A percentile compares a stretch with the other conserved stretches of the same genome.
phyloP scores from a whole-genome alignment of 2,888 invertebrate species.

The Hypercompe scribonia region DNA sequence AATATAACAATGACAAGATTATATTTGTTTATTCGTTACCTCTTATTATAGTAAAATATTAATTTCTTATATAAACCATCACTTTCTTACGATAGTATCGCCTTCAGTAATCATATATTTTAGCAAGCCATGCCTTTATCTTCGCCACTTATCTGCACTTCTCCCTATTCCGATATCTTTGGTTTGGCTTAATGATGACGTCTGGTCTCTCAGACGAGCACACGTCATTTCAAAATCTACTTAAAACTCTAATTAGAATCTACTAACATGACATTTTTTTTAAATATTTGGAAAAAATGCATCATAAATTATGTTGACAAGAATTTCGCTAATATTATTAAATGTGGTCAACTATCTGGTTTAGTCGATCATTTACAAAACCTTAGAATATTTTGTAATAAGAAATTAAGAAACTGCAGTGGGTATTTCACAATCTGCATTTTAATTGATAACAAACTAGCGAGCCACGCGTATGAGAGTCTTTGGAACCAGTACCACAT shows the following conservation, averaged over 20 bases:
- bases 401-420: too few relatives aligned
- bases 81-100: neutral
- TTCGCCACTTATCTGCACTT: neutral
- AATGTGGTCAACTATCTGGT: neutral
- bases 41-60: conserved; percentile 1
- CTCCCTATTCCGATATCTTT: neutral
- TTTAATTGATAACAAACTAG: too few relatives aligned
- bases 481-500: too few relatives aligned
- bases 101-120: neutral
- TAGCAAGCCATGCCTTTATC: neutral
- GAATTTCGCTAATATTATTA: neutral
- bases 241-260: neutral
- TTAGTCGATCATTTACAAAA: neutral
- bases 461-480: too few relatives aligned
- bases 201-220: neutral
- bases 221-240: conserved; percentile 10
- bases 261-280: neutral
- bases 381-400: neutral
- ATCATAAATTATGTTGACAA: neutral
- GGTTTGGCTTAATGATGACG: conserved; percentile 11
- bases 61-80: neutral
- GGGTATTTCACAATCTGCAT: too few relatives aligned
- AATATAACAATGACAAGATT: conserved; percentile 37
- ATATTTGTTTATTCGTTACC: conserved; percentile 36
- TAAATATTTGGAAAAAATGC: neutral